phyloP scores from a whole-genome alignment of 2,888 invertebrate species.

The Phortica magna region DNA sequence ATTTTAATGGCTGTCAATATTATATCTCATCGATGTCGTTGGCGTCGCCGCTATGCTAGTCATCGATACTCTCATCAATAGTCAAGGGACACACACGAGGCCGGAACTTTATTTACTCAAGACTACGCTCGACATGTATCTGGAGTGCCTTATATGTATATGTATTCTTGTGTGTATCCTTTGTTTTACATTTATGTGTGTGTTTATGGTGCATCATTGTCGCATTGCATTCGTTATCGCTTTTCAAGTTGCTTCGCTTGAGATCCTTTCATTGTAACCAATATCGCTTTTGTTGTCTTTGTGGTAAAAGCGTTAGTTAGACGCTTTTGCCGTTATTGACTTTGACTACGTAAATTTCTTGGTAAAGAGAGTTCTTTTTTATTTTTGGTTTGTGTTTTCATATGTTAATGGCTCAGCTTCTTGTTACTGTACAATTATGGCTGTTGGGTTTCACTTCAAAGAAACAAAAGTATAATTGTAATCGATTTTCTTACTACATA shows the following conservation, averaged over 20 bases:
- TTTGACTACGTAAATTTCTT: neutral
- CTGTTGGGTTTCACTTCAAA: neutral
- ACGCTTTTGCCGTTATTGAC: neutral
- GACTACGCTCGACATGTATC: neutral
- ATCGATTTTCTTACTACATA: neutral
- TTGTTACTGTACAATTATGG: neutral
- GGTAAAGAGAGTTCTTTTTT: neutral
- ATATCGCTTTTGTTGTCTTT: neutral
- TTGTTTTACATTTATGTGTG: slow-evolving; percentile 16
- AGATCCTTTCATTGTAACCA: neutral
- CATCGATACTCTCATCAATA: slow-evolving; percentile 13
- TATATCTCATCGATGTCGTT: slow-evolving; percentile 46
- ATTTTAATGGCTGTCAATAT: slow-evolving; percentile 64
- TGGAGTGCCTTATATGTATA: neutral
- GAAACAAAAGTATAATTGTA: neutral
- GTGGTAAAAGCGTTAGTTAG: neutral
- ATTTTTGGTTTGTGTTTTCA: neutral
- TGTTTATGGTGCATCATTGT: neutral
- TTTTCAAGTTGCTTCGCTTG: neutral
- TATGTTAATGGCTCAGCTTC: neutral
- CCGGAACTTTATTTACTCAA: slow-evolving; percentile 24
- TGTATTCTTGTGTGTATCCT: slow-evolving; percentile 1
- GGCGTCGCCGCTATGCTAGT: neutral
- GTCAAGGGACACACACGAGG: slow-evolving; percentile 15
- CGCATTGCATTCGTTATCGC: neutral